These are phyloP conservation scores for Alloscopus bannaensis DNA, from an alignment of 2,888 invertebrate genomes.

Conservation along the genomic window DNA sequence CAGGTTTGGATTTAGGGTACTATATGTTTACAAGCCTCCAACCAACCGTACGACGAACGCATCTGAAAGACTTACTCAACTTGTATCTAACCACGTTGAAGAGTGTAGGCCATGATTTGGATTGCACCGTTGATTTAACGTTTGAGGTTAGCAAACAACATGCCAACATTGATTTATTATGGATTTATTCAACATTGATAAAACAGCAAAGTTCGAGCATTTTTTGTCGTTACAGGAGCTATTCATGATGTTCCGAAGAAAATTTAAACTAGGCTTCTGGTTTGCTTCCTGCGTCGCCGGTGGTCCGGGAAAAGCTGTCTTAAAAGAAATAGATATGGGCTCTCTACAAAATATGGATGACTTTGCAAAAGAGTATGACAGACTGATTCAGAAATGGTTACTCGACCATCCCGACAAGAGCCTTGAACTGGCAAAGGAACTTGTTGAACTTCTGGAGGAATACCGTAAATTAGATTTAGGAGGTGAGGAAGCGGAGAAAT, in stretches of 20 bases:
- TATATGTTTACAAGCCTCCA: conserved; percentile 58
- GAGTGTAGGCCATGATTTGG: neutral
- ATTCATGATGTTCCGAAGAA: neutral
- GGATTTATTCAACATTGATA: no score
- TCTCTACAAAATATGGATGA: neutral
- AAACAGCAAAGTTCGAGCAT: no score
- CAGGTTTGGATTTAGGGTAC: conserved; percentile 53
- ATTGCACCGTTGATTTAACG: conserved; percentile 14
- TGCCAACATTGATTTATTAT: no score
- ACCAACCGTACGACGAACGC: conserved; percentile 28
- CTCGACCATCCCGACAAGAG: neutral
- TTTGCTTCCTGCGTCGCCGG: neutral
- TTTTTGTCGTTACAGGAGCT: neutral
- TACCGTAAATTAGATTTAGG: no score
- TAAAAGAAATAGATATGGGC: neutral
- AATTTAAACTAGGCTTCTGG: neutral
- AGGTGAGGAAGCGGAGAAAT: neutral
- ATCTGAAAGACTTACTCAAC: conserved; percentile 47
- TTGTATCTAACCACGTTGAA: conserved; percentile 47
- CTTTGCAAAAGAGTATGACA: neutral
- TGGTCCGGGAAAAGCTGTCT: neutral
- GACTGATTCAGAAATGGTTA: neutral
- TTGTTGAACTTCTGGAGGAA: neutral
- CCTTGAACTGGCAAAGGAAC: neutral
- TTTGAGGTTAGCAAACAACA: conserved; percentile 26